Conservation (phyloP, 2,888 invertebrate genomes). For the Himalopsyche kuldschensis region DNA sequence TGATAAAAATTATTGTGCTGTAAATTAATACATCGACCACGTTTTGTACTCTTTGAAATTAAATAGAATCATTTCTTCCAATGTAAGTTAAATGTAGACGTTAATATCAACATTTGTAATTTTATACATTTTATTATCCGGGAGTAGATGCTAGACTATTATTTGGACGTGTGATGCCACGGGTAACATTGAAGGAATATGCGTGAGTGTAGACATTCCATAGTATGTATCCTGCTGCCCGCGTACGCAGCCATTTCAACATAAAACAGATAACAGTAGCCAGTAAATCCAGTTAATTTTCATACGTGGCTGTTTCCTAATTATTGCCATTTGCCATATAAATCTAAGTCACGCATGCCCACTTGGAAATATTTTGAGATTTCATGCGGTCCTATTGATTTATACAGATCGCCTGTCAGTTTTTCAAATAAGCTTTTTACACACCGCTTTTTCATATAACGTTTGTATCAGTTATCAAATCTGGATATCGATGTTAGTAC, state of each 20-base stretch:
- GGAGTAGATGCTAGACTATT: slow-evolving; percentile 37
- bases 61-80: slow-evolving; percentile 38
- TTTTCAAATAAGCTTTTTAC: slow-evolving; percentile 19
- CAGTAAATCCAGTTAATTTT: slow-evolving; percentile 21
- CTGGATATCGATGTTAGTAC: slow-evolving; percentile 22
- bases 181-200: slow-evolving; percentile 32
- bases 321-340: slow-evolving; percentile 38
- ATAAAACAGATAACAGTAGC: slow-evolving; percentile 9
- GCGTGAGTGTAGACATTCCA: slow-evolving; percentile 40
- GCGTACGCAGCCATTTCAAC: slow-evolving; percentile 7
- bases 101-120: slow-evolving; percentile 40
- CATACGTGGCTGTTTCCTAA: slow-evolving; percentile 31
- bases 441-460: slow-evolving; percentile 20
- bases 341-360: slow-evolving; percentile 37
- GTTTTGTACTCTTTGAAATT: slow-evolving; percentile 34
- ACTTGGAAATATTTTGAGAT: slow-evolving; percentile 11
- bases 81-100: slow-evolving; percentile 37
- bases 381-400: slow-evolving; percentile 4
- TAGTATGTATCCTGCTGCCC: slow-evolving; percentile 24
- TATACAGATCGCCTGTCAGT: background rate
- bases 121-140: slow-evolving; percentile 39
- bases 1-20: slow-evolving; percentile 16
- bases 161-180: slow-evolving; percentile 32
- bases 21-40: slow-evolving; percentile 35
- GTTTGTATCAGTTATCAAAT: slow-evolving; percentile 3